Base-by-base conservation (phyloP, 2,113 vertebrate genomes). In the Oncorhynchus tshawytscha region DNA sequence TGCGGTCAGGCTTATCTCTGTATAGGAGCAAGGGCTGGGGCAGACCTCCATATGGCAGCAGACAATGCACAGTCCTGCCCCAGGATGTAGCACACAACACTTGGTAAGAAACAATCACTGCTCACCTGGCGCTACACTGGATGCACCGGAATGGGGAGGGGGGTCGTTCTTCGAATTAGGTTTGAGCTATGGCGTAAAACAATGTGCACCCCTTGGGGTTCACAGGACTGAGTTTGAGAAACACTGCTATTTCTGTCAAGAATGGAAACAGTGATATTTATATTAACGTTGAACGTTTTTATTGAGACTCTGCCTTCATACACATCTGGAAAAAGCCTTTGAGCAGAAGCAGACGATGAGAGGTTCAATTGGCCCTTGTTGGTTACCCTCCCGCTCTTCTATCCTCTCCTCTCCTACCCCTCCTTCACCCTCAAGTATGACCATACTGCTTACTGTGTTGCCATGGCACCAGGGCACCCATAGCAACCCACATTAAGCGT, bases 1-100 rank as follows among this genome's bases (percentile, higher is more conserved):
- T 89, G 89, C 82, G 83, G 84, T 88, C 88, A 76, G 85, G 87
- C 88, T 91, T 90, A 91, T 90, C 90, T 90, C 84, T 72, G 62
- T 87, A 87, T 87, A 80, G 88, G 79, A 83, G 51, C 51, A 16
- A 2, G 51, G 18, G 79, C 91, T 87, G 83, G 82, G 12, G 39
- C 39, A 6, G 39, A 9, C 81, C 83, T 91, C 91, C 90, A 92
- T 92, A 92, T 92, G 91, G 88, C 89, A 87, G 81, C 75, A 84
- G 81, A 93, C 91, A 93, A 92, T 89, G 82, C 81, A 45, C 54
- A 22, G 51, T 48, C 70, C 77, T 81, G 87, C 85, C 86, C 84
- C 78, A 39, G 73, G 78, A 84, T 82, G 74, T 86, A 39, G 11
- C 48, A 11, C 31, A 48, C 59, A 34, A 48, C 39, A 75, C 24